Evolutionary conservation across 1,140 invertebrate genomes (phyloP).

Genomic region (Drosophila kikkawai): DNA sequence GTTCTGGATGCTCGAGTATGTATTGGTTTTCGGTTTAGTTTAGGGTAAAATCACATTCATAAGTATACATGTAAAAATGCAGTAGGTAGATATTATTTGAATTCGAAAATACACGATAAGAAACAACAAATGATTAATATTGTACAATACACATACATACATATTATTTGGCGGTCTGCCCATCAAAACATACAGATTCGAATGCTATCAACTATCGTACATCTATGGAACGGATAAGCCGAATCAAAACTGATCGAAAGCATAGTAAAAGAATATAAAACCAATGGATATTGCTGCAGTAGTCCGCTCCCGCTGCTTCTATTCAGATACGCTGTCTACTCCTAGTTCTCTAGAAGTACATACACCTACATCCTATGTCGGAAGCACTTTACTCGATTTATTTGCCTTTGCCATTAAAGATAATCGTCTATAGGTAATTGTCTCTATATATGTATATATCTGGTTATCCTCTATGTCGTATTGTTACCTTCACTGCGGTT

Average conservation of each 20-base stretch:
- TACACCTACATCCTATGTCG: conserved; percentile 75
- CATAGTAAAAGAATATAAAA: conserved; percentile 1
- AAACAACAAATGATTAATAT: conserved; percentile 69
- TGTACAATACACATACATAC: conserved; percentile 62
- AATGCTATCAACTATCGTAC: conserved; percentile 33
- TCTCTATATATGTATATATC: conserved; percentile 30
- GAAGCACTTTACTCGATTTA: conserved; percentile 80
- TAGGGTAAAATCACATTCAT: conserved; percentile 60
- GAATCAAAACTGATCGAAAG: conserved; percentile 3
- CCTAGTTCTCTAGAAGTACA: conserved; percentile 52
- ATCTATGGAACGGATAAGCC: conserved; percentile 28
- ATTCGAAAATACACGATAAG: conserved; percentile 79
- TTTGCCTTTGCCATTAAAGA: conserved; percentile 72
- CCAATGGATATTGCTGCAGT: conserved; percentile 19
- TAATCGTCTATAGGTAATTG: conserved; percentile 51
- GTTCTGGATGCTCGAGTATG: conserved; percentile 36
- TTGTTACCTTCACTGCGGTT: conserved; percentile 33
- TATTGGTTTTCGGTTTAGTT: conserved; percentile 10
- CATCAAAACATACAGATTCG: conserved; percentile 39
- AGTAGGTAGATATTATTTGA: conserved; percentile 59
- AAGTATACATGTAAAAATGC: conserved; percentile 59
- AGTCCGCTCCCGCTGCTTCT: conserved; percentile 23
- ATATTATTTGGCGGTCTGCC: conserved; percentile 38
- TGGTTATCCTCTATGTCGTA: conserved; percentile 24
- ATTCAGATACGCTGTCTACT: conserved; percentile 39